phyloP scores from a whole-genome alignment of 2,888 invertebrate genomes.

The Netelia melanura region DNA sequence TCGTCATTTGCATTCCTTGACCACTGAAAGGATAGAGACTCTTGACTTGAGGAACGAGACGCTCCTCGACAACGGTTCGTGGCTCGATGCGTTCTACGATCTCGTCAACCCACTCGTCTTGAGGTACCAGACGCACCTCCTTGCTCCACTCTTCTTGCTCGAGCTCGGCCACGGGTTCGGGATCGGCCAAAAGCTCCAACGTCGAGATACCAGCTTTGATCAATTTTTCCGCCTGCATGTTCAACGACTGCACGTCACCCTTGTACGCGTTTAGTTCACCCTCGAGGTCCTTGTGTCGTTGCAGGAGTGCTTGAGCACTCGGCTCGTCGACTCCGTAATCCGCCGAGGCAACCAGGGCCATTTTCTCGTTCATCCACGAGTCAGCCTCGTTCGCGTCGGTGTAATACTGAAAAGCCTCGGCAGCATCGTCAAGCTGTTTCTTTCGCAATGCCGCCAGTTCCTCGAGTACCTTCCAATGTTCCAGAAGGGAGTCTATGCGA shows the following conservation, averaged over 20 bases:
- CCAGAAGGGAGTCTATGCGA: conserved; percentile 91
- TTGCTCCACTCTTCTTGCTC: conserved; percentile 86
- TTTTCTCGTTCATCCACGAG: conserved; percentile 98
- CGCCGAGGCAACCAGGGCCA: conserved; percentile 94
- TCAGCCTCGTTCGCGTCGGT: conserved; percentile 99
- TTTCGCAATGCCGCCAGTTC: conserved; percentile 91
- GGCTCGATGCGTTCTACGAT: conserved; percentile 94
- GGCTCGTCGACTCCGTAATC: conserved; percentile 98
- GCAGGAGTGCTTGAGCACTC: conserved; percentile 94
- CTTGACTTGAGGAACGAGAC: conserved; percentile 94
- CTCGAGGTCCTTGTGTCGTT: conserved; percentile 94
- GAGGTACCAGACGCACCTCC: conserved; percentile 93
- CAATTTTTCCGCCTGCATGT: conserved; percentile 92
- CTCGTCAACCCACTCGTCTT: conserved; percentile 97
- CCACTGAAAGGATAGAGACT: conserved; percentile 96
- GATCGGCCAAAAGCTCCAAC: conserved; percentile 85
- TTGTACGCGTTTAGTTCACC: conserved; percentile 95
- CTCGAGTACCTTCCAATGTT: conserved; percentile 96
- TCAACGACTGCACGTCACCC: conserved; percentile 93
- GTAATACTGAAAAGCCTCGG: conserved; percentile 98
- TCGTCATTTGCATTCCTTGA: conserved; percentile 95
- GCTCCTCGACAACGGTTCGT: conserved; percentile 94
- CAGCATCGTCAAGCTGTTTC: conserved; percentile 93
- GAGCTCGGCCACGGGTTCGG: conserved; percentile 82
- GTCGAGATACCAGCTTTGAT: conserved; percentile 91